phyloP scores from a whole-genome alignment of 2,888 invertebrate species.

The Scaptomyza flava region DNA sequence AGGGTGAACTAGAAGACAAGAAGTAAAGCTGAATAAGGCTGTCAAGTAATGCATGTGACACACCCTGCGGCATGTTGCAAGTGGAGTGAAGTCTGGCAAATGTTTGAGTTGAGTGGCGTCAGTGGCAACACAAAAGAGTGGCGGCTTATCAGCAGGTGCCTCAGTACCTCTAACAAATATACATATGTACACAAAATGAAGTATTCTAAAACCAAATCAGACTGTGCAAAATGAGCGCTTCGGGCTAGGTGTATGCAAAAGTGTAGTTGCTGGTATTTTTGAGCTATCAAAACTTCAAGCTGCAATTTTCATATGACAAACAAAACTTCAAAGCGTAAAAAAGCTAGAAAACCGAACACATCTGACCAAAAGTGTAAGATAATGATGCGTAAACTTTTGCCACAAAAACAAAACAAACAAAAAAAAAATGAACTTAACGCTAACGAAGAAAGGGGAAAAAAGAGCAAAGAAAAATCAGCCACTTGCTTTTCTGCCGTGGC shows the following conservation, averaged over 20 bases:
- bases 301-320: conserved; percentile 45
- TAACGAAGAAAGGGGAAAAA: neutral
- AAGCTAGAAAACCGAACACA: conserved; percentile 8
- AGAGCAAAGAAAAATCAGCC: conserved; percentile 42
- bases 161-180: conserved; percentile 25
- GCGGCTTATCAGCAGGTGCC: conserved; percentile 51
- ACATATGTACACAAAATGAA: neutral
- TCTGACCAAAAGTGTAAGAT: conserved; percentile 41
- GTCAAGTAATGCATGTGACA: conserved; percentile 60
- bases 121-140: conserved; percentile 17
- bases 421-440: neutral
- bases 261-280: conserved; percentile 15
- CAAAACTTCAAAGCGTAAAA: conserved; percentile 16
- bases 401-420: conserved; percentile 25
- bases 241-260: conserved; percentile 24
- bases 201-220: conserved; percentile 3
- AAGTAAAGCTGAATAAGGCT: conserved; percentile 23
- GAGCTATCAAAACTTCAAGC: conserved; percentile 40
- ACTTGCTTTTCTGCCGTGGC: conserved; percentile 9
- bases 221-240: conserved; percentile 32
- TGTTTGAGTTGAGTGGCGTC: conserved; percentile 48
- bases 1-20: conserved; percentile 23
- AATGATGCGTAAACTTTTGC: conserved; percentile 66
- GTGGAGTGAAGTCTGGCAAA: conserved; percentile 46
- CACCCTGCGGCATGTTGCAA: conserved; percentile 53